phyloP scores from a whole-genome alignment of 1,140 invertebrate species.

The Spodoptera frugiperda region DNA sequence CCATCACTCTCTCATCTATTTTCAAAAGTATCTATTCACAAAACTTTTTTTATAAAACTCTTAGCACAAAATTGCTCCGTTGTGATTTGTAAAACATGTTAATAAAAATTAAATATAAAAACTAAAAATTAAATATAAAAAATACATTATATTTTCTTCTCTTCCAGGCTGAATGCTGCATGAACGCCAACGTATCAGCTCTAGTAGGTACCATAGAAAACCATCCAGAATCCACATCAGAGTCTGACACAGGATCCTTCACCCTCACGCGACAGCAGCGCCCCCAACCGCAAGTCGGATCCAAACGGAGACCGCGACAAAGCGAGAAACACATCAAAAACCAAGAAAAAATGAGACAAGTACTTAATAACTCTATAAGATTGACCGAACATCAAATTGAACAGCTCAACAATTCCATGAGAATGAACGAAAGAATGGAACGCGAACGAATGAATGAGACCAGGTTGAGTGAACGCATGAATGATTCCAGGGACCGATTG shows the following conservation, averaged over 20 bases:
- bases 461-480: constrained; percentile 53
- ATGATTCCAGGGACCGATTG: constrained; percentile 43
- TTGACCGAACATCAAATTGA: constrained; percentile 77
- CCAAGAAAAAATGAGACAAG: constrained; percentile 70
- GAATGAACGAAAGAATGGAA: constrained; percentile 64
- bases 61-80: no score
- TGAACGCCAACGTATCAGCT: constrained; percentile 78
- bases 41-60: no score
- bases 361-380: constrained; percentile 66
- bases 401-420: constrained; percentile 72
- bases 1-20: no score
- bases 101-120: no score
- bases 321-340: constrained; percentile 67
- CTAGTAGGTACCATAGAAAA: constrained; percentile 83
- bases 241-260: constrained; percentile 81
- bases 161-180: constrained; percentile 81
- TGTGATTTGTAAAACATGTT: no score
- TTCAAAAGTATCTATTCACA: no score
- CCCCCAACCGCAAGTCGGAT: constrained; percentile 77
- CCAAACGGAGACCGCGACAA: constrained; percentile 72
- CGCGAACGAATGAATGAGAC: constrained; percentile 59
- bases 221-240: constrained; percentile 82
- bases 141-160: no score
- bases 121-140: no score
- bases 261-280: constrained; percentile 76